Evolutionary conservation across 2,888 invertebrate genomes (phyloP), one percentile per base, ranked within the genome.

Genomic region (Mycalesis mineus): DNA sequence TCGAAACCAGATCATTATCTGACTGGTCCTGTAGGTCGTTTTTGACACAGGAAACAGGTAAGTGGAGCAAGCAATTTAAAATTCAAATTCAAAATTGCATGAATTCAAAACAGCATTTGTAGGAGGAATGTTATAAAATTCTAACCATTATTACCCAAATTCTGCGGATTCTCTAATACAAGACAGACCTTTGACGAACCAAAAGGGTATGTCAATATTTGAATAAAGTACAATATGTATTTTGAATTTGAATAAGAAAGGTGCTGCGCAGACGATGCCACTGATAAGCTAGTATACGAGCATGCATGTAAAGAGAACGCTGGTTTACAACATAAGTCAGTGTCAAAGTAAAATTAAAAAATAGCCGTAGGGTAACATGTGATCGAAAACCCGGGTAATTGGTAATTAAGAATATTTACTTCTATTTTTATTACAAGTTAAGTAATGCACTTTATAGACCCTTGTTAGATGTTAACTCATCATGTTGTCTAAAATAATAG

Each of bases 141-240:
- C 33, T 14, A 47, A 47, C 2, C 14, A 47, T 33, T n/a, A n/a
- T n/a, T 47, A 31, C 14, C 47, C 6, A 47, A 47, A 47, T 47
- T 47, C 33, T 33, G 13, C 11, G 33, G 47, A 15, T 47, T 33
- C 33, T 33, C 33, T n/a, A 28, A 44, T n/a, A 47, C 47, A 9
- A 7, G 31, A 47, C 47, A 47, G 33, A 47, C 47, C 33, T 47
- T 47, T 47, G 47, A 47, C 47, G 33, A 33, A 11, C 15, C 15
- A 33, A 33, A 47, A 47, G 47, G 47, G 47, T 11, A 47, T 33
- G 47, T 47, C 47, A 47, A 47, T 45, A 45, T 47, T 47, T 47
- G 47, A 47, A 47, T 47, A 29, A 11, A 44, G n/a, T 28, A 28
- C 11, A 33, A 7, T 11, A 9, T 33, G 11, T 42, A 44, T 28